Evolutionary conservation across 1,140 invertebrate genomes (phyloP), one percentile per base, ranked within the genome.

Genomic region (Caenorhabditis remanei): DNA sequence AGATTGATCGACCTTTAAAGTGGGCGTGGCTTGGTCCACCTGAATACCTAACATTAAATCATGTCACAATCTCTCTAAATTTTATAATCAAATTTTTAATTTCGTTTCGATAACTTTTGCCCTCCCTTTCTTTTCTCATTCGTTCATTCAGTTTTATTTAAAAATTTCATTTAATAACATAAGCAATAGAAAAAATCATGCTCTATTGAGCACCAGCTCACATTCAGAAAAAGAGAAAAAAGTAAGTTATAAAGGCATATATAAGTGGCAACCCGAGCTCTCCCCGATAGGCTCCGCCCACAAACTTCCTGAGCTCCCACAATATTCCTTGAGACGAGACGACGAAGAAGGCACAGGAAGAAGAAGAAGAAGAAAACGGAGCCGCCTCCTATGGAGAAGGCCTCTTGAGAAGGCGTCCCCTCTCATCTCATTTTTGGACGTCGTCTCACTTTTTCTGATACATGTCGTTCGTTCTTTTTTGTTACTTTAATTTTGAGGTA

Each of bases 231-330:
- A 2, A 32, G 32, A 32, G 32, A 32, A 67, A 67, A 75, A 48
- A 79, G 41, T 46, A 53, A 79, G 71, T 71, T 71, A 71, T 71
- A 71, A 71, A 71, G 41, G 11, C 65, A 71, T 79, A 50, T 50
- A 53, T 79, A 75, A 75, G 71, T 79, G 71, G 71, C 71, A 79
- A 79, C 71, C 46, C 71, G 46, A 79, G 40, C 50, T 16, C 13
- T 53, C 50, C 50, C 16, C 71, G 7, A 13, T 4, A 13, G n/a
- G 46, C 71, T 43, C 40, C 71, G 71, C 71, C 71, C 71, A 79
- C 71, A 79, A 79, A 79, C 71, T 79, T 79, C 71, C 71, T 79
- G 71, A 53, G 71, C 71, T 79, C 19, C 11, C 46, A 2, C 11
- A 4, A 14, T 32, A 16, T 14, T 21, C 6, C 32, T 32, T 32